Evolutionary conservation across 1,140 invertebrate genomes (phyloP).

Genomic region (Procambarus virginalis): DNA sequence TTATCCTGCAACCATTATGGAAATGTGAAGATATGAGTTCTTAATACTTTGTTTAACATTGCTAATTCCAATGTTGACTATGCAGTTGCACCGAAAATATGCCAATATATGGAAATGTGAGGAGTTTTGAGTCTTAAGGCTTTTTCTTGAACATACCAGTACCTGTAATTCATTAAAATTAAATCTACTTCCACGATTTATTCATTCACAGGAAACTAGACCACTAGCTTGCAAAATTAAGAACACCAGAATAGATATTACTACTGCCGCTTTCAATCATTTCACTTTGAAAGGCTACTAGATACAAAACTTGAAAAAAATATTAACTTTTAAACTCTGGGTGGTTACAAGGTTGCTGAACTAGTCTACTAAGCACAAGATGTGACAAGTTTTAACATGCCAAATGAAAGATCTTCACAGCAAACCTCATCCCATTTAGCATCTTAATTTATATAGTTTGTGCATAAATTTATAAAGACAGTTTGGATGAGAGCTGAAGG

Average conservation of each 20-base stretch:
- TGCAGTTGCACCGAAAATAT: background rate
- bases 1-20: background rate
- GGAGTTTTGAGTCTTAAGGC: background rate
- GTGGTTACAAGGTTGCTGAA: background rate
- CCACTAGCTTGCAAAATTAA: background rate
- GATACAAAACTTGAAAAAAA: background rate
- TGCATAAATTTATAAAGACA: conserved; percentile 38
- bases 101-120: background rate
- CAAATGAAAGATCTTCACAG: background rate
- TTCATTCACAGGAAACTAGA: background rate
- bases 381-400: background rate
- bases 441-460: conserved; percentile 1
- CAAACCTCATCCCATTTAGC: background rate
- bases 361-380: background rate
- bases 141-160: background rate
- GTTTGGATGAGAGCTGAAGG: background rate
- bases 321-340: background rate
- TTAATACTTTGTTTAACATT: background rate
- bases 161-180: background rate
- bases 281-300: background rate
- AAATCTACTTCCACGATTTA: background rate
- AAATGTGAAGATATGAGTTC: background rate
- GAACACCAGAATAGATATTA: background rate
- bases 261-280: background rate
- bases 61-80: background rate